Conservation (phyloP, 2,888 invertebrate genomes). For the Phania funesta region DNA sequence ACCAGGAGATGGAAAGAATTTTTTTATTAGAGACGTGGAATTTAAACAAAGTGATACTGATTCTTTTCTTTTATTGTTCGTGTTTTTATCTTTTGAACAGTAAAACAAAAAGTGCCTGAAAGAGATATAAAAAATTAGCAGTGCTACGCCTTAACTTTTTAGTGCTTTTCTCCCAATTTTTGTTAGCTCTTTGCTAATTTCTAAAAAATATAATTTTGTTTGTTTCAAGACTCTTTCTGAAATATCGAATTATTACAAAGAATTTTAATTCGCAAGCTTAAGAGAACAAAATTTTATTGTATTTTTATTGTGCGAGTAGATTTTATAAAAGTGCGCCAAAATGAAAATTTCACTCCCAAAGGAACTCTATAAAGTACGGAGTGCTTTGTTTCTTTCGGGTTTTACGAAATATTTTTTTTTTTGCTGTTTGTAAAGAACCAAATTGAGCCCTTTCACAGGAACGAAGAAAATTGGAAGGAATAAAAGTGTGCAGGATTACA, state of each 20-base stretch:
- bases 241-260: neutral
- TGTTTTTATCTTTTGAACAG: constrained; percentile 1
- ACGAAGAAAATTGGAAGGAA: neutral
- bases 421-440: neutral
- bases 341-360: neutral
- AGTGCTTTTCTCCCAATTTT: neutral
- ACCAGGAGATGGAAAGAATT: neutral
- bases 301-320: neutral
- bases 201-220: neutral
- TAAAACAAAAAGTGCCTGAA: constrained; percentile 9
- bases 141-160: neutral
- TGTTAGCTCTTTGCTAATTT: neutral
- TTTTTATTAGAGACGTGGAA: constrained; percentile 26
- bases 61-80: neutral
- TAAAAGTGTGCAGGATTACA: neutral
- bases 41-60: constrained; percentile 4
- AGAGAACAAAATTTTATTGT: neutral
- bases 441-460: neutral
- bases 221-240: neutral
- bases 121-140: neutral
- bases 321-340: neutral
- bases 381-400: neutral
- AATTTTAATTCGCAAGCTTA: neutral
- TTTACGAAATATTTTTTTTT: neutral
- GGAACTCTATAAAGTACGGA: neutral